Evolutionary conservation across 2,888 invertebrate genomes (phyloP).

Genomic region (Archips crataeganus): DNA sequence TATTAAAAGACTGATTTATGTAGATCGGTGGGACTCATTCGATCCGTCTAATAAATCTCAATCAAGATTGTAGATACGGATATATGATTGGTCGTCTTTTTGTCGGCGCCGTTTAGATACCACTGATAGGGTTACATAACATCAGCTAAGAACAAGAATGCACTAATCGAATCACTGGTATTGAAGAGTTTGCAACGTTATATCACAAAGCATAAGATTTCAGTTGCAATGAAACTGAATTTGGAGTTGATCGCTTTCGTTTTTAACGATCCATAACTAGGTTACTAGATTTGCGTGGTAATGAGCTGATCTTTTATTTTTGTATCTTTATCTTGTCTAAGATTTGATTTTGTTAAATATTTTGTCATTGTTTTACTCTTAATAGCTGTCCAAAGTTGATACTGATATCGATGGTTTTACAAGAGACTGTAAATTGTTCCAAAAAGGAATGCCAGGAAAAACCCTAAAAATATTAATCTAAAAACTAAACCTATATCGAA

Average conservation of each 20-base stretch:
- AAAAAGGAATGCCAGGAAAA: too few species aligned
- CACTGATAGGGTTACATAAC: slow-evolving; percentile 52
- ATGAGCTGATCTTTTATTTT: slow-evolving; percentile 44
- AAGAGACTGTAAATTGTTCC: too few species aligned
- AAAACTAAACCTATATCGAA: too few species aligned
- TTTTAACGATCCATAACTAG: slow-evolving; percentile 35
- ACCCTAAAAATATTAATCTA: too few species aligned
- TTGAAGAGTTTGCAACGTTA: slow-evolving; percentile 6
- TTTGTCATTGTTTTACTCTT: slow-evolving; percentile 41
- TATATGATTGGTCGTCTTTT: slow-evolving; percentile 65
- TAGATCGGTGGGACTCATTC: slow-evolving; percentile 62
- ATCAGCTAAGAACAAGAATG: slow-evolving; percentile 30
- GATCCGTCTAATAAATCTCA: slow-evolving; percentile 80
- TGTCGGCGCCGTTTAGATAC: slow-evolving; percentile 68
- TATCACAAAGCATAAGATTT: background rate
- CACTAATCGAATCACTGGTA: slow-evolving; percentile 4
- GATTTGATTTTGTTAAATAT: slow-evolving; percentile 39
- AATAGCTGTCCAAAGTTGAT: slow-evolving; percentile 8
- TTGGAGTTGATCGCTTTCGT: slow-evolving; percentile 8
- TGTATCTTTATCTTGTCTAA: slow-evolving; percentile 35
- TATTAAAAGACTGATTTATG: slow-evolving; percentile 49
- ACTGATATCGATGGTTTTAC: background rate
- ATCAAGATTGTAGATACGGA: slow-evolving; percentile 79
- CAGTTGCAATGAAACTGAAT: background rate
- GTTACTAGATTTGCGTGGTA: slow-evolving; percentile 48